These are phyloP conservation scores for Itoplectis maculator DNA, from an alignment of 2,888 invertebrate genomes.

Conservation along the genomic window DNA sequence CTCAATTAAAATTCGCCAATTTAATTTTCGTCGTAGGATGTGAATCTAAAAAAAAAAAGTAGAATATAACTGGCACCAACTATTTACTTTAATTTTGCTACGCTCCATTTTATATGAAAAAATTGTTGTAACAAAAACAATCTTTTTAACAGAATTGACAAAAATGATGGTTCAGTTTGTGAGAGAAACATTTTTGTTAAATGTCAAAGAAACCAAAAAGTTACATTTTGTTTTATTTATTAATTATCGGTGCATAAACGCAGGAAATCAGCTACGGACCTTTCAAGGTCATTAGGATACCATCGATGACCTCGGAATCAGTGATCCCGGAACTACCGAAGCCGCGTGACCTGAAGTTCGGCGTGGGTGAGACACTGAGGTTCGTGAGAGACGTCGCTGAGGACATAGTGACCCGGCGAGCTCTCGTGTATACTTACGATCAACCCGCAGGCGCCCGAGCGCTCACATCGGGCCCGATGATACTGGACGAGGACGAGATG, in stretches of 20 bases:
- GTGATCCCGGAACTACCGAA: constrained; percentile 78
- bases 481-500: constrained; percentile 82
- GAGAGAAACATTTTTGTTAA: too few species aligned
- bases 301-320: constrained; percentile 73
- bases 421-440: constrained; percentile 80
- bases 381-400: constrained; percentile 80
- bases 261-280: constrained; percentile 82
- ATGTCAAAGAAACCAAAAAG: not conserved
- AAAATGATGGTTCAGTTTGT: too few species aligned
- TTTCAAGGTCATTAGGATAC: constrained; percentile 80
- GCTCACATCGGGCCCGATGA: constrained; percentile 73
- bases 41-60: too few species aligned
- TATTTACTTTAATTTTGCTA: too few species aligned
- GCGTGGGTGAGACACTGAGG: constrained; percentile 76
- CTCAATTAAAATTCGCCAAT: too few species aligned
- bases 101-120: too few species aligned
- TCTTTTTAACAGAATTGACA: too few species aligned
- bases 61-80: too few species aligned
- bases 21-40: too few species aligned
- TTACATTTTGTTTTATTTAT: constrained; percentile 41
- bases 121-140: too few species aligned
- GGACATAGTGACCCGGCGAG: constrained; percentile 81
- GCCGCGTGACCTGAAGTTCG: constrained; percentile 73
- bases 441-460: constrained; percentile 75
- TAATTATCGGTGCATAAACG: constrained; percentile 4